These are phyloP conservation scores for Phocoena phocoena DNA, from an alignment of 2,113 vertebrate genomes.

Conservation along the genomic window DNA sequence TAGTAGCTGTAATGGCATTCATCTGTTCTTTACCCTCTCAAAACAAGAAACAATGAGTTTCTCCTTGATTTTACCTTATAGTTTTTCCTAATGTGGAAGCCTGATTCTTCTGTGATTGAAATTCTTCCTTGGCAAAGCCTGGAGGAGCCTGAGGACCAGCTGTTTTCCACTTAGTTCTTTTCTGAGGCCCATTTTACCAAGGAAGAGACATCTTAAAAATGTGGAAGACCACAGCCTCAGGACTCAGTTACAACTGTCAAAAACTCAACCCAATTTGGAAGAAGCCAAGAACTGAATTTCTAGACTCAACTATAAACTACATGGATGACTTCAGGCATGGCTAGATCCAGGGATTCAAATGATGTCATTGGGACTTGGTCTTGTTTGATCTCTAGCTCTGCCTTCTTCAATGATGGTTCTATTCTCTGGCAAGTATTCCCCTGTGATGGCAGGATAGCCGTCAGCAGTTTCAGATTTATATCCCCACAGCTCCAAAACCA, in stretches of 20 bases:
- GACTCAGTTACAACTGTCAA: conserved; percentile 21
- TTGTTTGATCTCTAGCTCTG: background rate
- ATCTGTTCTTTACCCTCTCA: conserved; percentile 24
- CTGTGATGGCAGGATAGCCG: background rate
- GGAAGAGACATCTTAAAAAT: conserved; percentile 51
- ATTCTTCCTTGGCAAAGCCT: conserved; percentile 42
- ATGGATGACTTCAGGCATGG: conserved; percentile 19
- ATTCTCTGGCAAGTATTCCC: background rate
- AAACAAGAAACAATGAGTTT: conserved; percentile 40
- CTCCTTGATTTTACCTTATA: conserved; percentile 56
- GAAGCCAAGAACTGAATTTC: conserved; percentile 16
- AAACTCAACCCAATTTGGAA: background rate
- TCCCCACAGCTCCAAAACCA: background rate
- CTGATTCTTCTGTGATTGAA: conserved; percentile 48
- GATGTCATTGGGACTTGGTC: background rate
- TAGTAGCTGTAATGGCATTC: conserved; percentile 41
- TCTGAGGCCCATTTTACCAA: conserved; percentile 37
- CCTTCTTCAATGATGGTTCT: background rate
- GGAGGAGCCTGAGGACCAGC: conserved; percentile 43
- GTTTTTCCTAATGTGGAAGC: conserved; percentile 37
- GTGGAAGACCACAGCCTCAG: conserved; percentile 27
- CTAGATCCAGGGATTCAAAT: background rate
- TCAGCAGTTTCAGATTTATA: background rate
- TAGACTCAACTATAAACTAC: background rate
- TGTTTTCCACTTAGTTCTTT: conserved; percentile 54